Evolutionary conservation across 2,797 vertebrate species (phyloP).

Genomic region (Pantherophis vulpinus): DNA sequence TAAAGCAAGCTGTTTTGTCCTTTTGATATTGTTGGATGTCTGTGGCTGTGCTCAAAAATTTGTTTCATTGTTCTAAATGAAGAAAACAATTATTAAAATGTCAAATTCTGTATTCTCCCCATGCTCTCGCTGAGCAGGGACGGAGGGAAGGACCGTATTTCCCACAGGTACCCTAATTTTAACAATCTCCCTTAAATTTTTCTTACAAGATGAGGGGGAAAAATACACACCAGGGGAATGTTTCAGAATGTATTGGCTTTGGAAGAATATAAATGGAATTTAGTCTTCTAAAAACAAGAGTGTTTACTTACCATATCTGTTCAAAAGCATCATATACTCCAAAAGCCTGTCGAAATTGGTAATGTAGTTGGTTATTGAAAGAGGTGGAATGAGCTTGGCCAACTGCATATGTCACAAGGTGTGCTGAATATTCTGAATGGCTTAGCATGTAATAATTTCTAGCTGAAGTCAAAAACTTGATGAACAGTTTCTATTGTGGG

Average conservation of each 20-base stretch:
- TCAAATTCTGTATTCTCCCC: slow-evolving; percentile 10
- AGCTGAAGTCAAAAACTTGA: neutral
- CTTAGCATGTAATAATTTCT: neutral
- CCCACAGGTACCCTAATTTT: slow-evolving; percentile 1
- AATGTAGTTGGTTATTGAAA: neutral
- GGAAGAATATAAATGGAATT: neutral
- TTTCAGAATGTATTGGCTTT: slow-evolving; percentile 2
- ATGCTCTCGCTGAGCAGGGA: neutral
- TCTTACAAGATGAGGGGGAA: neutral
- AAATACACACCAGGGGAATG: neutral
- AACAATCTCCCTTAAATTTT: neutral
- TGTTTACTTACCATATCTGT: neutral
- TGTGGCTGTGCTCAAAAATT: neutral
- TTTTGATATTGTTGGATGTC: neutral
- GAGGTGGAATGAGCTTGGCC: neutral
- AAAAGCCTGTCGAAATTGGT: neutral
- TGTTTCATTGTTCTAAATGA: neutral
- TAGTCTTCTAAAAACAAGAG: neutral
- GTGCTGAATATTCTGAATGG: neutral
- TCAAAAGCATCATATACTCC: neutral
- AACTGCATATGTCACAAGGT: neutral
- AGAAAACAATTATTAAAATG: neutral
- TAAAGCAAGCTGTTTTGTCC: neutral
- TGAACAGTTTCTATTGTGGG: neutral
- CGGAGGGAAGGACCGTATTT: neutral